phyloP scores from a whole-genome alignment of 1,140 invertebrate genomes.

The Pararge aegeria region DNA sequence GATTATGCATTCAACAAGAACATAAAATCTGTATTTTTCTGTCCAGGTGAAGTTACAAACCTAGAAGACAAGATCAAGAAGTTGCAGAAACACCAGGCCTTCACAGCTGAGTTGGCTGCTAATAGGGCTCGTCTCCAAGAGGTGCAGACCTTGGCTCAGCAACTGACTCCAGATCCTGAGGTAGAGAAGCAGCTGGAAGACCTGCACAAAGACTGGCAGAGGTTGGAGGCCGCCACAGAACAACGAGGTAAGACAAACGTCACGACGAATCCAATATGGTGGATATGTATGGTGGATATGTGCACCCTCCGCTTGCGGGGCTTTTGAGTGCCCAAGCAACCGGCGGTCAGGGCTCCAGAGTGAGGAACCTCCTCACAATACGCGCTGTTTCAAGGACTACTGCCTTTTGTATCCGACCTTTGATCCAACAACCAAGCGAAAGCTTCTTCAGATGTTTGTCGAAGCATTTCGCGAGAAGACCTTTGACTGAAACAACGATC shows the following conservation, averaged over 20 bases:
- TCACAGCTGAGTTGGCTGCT: slow-evolving; percentile 95
- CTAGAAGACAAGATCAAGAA: slow-evolving; percentile 96
- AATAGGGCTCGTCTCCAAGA: slow-evolving; percentile 93
- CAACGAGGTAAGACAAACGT: slow-evolving; percentile 75
- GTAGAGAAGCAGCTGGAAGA: slow-evolving; percentile 87
- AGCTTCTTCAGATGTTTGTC: too few relatives aligned
- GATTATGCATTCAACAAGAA: background rate
- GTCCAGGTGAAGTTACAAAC: slow-evolving; percentile 85
- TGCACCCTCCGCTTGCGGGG: too few relatives aligned
- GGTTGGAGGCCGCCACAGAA: slow-evolving; percentile 89
- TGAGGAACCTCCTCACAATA: too few relatives aligned
- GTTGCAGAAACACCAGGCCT: slow-evolving; percentile 98
- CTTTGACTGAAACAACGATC: too few relatives aligned
- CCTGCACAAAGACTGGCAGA: slow-evolving; percentile 70
- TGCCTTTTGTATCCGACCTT: too few relatives aligned
- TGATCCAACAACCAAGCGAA: too few relatives aligned
- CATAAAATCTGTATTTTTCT: background rate
- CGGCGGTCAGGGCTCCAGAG: too few relatives aligned
- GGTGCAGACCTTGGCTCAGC: slow-evolving; percentile 87
- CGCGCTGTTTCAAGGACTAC: too few relatives aligned
- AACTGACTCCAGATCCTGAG: slow-evolving; percentile 85
- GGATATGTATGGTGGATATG: too few relatives aligned
- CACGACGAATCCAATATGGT: too few relatives aligned
- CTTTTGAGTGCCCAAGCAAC: too few relatives aligned
- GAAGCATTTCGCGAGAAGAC: too few relatives aligned